phyloP scores from a whole-genome alignment of 2,113 vertebrate species.

The Centropristis striata region DNA sequence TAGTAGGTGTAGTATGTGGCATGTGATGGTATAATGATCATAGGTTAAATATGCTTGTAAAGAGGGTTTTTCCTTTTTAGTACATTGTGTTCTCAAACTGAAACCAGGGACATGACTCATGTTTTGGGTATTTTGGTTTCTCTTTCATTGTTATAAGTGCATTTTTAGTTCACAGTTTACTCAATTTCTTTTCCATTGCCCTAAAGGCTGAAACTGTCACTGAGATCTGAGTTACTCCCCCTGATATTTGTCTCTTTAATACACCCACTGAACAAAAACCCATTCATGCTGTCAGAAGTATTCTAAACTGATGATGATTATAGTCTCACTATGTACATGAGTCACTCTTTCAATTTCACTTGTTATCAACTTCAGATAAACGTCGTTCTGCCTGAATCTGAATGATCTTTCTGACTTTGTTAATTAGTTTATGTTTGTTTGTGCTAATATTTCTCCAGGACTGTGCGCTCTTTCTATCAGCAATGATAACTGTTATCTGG shows the following conservation, averaged over 20 bases:
- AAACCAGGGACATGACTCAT: background rate
- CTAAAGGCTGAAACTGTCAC: background rate
- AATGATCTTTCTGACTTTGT: background rate
- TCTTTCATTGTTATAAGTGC: background rate
- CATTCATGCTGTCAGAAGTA: background rate
- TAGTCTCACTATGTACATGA: background rate
- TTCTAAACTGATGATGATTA: background rate
- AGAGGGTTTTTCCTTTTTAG: no score
- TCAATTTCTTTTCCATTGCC: background rate
- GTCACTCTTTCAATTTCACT: background rate
- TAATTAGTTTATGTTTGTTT: background rate
- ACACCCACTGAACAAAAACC: background rate
- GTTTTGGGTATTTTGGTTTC: background rate
- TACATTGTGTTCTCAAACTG: background rate
- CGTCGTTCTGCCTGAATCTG: background rate
- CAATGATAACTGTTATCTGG: constrained; percentile 98
- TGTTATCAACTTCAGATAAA: background rate
- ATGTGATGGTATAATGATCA: no score
- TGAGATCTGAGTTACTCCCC: background rate
- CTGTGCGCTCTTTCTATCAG: constrained; percentile 96
- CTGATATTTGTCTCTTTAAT: background rate
- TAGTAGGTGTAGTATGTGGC: no score
- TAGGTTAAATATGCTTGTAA: no score
- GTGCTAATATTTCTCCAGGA: constrained; percentile 80
- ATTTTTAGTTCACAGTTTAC: background rate